phyloP scores from a whole-genome alignment of 2,797 vertebrate species.

The Toxotes lorentzi region DNA sequence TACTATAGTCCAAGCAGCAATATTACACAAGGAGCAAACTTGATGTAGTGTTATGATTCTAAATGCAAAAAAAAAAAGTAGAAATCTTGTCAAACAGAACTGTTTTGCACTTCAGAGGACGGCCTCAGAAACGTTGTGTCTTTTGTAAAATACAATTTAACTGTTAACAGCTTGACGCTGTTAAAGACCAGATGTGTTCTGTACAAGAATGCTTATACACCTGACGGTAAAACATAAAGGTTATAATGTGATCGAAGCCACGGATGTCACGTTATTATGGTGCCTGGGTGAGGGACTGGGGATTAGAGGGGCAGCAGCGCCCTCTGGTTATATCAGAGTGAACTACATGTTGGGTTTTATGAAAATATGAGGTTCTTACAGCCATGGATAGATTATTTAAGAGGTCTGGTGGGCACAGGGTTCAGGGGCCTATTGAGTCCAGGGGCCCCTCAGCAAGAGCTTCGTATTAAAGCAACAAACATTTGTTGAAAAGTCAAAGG shows the following conservation, averaged over 20 bases:
- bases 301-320: constrained; percentile 64
- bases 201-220: constrained; percentile 82
- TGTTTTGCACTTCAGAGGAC: constrained; percentile 81
- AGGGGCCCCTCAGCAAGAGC: neutral
- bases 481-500: too few relatives aligned
- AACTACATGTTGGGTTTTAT: constrained; percentile 54
- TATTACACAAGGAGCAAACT: constrained; percentile 49
- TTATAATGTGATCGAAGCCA: constrained; percentile 69
- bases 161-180: constrained; percentile 84
- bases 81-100: constrained; percentile 63
- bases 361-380: neutral
- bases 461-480: too few relatives aligned
- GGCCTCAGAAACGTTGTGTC: constrained; percentile 83
- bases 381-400: neutral
- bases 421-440: neutral
- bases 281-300: constrained; percentile 14
- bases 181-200: constrained; percentile 82
- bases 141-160: constrained; percentile 89
- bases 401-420: neutral
- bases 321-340: constrained; percentile 58
- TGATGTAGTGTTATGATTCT: constrained; percentile 64
- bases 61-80: constrained; percentile 72
- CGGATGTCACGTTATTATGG: constrained; percentile 55
- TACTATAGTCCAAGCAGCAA: constrained; percentile 59
- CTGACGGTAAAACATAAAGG: constrained; percentile 70